Conservation (phyloP, 2,113 vertebrate species). For the Ahaetulla prasina region DNA sequence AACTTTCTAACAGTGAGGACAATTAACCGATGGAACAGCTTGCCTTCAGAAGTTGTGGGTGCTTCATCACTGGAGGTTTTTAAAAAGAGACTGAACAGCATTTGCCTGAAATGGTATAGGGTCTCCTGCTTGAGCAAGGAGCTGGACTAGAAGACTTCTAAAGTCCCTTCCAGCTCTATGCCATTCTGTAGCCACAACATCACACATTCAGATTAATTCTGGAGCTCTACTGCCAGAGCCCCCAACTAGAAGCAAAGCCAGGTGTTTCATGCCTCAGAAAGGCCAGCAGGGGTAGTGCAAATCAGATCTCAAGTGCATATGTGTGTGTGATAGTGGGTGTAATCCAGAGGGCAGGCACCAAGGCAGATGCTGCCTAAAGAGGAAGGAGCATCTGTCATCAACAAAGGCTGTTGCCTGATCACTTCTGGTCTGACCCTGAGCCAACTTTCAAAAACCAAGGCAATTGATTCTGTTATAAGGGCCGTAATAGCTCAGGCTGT, state of each 20-base stretch:
- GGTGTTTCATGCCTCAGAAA: background rate
- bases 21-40: no score
- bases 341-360: background rate
- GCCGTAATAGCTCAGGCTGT: no score
- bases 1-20: no score
- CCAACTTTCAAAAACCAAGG: background rate
- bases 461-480: background rate
- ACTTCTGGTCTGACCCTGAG: background rate
- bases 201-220: background rate
- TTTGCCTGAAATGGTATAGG: no score
- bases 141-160: no score
- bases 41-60: no score
- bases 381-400: background rate
- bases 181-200: background rate
- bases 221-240: background rate
- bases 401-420: background rate
- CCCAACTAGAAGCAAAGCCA: background rate
- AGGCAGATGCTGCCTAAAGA: background rate
- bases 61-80: no score
- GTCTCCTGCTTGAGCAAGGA: no score
- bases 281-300: background rate
- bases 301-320: background rate
- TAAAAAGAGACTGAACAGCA: no score
- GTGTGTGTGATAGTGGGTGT: background rate
- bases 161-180: no score